phyloP scores from a whole-genome alignment of 92 coral and sea anemone genomes.

The Plumapathes pennacea region DNA sequence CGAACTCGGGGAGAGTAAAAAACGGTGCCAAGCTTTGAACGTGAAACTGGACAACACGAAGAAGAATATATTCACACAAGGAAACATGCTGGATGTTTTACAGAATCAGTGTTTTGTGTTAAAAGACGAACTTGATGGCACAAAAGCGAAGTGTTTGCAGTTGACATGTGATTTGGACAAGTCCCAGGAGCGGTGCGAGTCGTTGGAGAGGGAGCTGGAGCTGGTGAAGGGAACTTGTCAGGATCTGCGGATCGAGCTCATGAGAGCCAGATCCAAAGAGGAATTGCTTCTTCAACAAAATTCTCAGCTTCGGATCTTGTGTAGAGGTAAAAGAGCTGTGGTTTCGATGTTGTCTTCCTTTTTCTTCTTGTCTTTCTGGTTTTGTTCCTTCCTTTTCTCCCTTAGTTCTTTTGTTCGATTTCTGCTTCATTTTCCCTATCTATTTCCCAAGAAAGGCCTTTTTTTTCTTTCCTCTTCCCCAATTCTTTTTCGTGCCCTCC shows the following conservation, averaged over 20 bases:
- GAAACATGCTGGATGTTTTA: slow-evolving; percentile 88
- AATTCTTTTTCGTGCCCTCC: not conserved
- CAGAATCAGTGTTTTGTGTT: slow-evolving; percentile 91
- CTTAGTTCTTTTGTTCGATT: no score
- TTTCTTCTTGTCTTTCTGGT: no score
- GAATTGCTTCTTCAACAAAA: slow-evolving; percentile 71
- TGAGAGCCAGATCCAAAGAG: slow-evolving; percentile 75
- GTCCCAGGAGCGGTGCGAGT: slow-evolving; percentile 60
- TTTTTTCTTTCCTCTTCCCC: not conserved
- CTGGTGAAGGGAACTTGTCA: slow-evolving; percentile 63
- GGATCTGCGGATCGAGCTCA: slow-evolving; percentile 62
- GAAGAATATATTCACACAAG: slow-evolving; percentile 83
- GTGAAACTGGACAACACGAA: slow-evolving; percentile 76
- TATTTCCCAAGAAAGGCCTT: not conserved
- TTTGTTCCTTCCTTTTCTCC: no score
- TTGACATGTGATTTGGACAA: slow-evolving; percentile 70
- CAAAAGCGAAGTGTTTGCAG: slow-evolving; percentile 63
- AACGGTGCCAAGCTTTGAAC: slow-evolving; percentile 72
- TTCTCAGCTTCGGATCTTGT: slow-evolving; percentile 58
- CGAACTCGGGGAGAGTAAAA: slow-evolving; percentile 80
- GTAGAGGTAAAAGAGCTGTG: slow-evolving; percentile 67
- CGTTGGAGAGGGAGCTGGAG: slow-evolving; percentile 67
- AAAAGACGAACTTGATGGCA: slow-evolving; percentile 77
- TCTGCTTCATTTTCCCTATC: not conserved
- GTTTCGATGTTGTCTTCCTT: no score